Percentiles rank a stretch among this genome's conserved stretches.
Conservation (phyloP, 2,888 invertebrate species). For the Stenotaenia linearis region DNA sequence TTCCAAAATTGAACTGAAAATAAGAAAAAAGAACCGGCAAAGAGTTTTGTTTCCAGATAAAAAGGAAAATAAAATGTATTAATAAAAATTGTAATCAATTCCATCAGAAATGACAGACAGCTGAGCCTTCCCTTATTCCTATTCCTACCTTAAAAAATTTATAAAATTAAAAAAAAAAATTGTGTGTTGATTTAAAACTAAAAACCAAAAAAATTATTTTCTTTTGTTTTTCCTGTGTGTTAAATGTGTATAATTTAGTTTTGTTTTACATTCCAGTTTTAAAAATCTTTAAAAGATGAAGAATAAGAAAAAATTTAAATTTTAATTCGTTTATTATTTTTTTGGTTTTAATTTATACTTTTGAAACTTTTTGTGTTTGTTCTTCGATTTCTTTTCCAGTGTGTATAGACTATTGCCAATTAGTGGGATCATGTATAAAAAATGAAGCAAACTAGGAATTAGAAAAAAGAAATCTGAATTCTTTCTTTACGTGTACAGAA, state of each 20-base stretch:
- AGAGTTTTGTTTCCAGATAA: background rate
- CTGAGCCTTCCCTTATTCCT: too few species aligned
- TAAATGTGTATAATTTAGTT: background rate
- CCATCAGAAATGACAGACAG: background rate
- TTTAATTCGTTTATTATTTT: background rate
- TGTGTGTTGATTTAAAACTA: background rate
- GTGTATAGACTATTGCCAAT: background rate
- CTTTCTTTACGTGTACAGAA: background rate
- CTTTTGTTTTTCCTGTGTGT: background rate
- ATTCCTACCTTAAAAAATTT: background rate
- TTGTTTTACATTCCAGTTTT: constrained; percentile 3
- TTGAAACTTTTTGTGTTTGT: background rate
- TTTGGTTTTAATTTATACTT: background rate
- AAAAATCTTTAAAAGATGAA: background rate
- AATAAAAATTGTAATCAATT: background rate
- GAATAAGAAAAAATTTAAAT: background rate
- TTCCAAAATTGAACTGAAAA: background rate
- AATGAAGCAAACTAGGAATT: background rate
- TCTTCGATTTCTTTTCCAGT: background rate
- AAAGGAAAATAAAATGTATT: background rate
- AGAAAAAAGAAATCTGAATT: background rate
- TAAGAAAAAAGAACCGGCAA: background rate
- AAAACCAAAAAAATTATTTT: background rate
- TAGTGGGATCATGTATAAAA: background rate
- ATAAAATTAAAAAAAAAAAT: background rate